Base-by-base conservation (phyloP, 2,888 invertebrate species). In the Tetragnatha montana region DNA sequence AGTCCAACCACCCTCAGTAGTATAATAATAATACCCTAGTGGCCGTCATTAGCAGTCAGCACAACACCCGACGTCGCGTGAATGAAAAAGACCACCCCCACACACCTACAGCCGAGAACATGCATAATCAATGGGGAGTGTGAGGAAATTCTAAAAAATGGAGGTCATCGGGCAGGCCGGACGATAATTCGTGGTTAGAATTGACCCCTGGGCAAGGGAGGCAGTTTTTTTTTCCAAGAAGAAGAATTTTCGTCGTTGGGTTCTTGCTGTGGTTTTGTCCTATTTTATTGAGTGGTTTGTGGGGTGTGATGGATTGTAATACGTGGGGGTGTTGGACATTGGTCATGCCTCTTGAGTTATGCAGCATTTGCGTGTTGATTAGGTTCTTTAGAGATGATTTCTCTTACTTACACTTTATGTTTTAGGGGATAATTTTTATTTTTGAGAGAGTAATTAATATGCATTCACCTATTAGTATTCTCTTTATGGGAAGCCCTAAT, bases 111-210 rank as follows among this genome's bases (percentile, higher is more conserved):
- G 4, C 12, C 60, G 60, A 60, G 60, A 17, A 60, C 12, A 60
- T 60, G 10, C 14, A 17, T 10, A 60, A 60, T 7, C 14, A 60
- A 60, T 17, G 60, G 14, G 14, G 60, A 17, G 60, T 60, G 50
- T 79, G 79, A 79, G 79, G 79, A 73, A 88, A 88, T 83, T 80
- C 88, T 88, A 88, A 79, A 88, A 73, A 83, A 83, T 88, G 49
- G 79, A 79, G 88, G 88, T 83, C 88, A 88, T n/a, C 73, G 12
- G 49, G 49, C 79, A 21, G 88, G 83, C 83, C 21, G 73, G 22
- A 83, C 69, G 60, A 80, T 86, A 86, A 86, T 86, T 86, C 86
- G 80, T 47, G 78, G 79, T 83, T 88, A 73, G 51, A 73, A 14
- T 19, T 88, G 88, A 83, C 88, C 35, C 35, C 88, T 83, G 83